phyloP scores from a whole-genome alignment of 2,888 invertebrate genomes.

The Noctuana brunneofusca region DNA sequence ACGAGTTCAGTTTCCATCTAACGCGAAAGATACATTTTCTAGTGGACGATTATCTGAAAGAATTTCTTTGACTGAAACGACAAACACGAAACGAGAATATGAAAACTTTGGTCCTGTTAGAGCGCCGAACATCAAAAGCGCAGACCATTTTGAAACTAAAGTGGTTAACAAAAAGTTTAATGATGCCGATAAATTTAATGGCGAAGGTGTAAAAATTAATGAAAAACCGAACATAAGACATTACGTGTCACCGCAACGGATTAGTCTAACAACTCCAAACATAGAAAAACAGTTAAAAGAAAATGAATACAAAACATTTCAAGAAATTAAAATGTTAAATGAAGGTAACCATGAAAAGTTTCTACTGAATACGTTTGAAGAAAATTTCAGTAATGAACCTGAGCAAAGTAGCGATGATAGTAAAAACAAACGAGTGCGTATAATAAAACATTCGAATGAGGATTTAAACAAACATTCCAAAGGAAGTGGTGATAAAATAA shows the following conservation, averaged over 20 bases:
- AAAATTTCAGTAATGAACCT: not conserved
- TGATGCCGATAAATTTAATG: not conserved
- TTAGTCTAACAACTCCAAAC: not conserved
- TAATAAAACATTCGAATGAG: too few relatives aligned
- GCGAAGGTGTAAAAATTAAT: not conserved
- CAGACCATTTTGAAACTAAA: not conserved
- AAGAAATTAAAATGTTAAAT: not conserved
- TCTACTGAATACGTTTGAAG: not conserved
- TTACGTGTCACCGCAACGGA: not conserved
- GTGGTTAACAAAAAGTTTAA: slow-evolving; percentile 1
- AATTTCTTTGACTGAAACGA: not conserved
- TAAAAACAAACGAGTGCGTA: not conserved
- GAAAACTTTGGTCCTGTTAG: not conserved
- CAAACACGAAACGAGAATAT: not conserved
- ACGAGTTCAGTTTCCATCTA: slow-evolving; percentile 42
- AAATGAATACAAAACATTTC: not conserved
- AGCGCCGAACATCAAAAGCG: not conserved
- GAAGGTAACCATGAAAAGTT: not conserved
- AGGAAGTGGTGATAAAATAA: not conserved
- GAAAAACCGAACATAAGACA: not conserved
- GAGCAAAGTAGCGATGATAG: not conserved
- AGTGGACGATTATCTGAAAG: not conserved
- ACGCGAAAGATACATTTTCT: not conserved
- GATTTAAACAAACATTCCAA: not conserved
- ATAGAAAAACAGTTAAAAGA: not conserved